Conservation (phyloP, 2,888 invertebrate genomes). For the Apeira syringaria region DNA sequence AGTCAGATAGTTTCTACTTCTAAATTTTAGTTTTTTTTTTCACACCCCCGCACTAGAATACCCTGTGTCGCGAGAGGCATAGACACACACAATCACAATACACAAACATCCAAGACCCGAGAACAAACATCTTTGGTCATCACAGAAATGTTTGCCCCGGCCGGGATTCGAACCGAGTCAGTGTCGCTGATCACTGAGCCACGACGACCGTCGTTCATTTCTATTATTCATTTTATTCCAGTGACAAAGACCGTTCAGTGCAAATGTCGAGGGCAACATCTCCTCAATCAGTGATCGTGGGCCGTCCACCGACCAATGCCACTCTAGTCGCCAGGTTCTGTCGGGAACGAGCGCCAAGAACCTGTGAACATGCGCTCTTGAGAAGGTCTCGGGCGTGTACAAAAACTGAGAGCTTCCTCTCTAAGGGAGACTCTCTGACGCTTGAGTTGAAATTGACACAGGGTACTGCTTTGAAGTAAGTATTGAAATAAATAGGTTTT, state of each 20-base stretch:
- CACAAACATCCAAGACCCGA: too few relatives aligned
- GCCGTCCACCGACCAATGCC: constrained; percentile 87
- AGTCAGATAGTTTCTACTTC: too few relatives aligned
- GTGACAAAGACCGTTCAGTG: constrained; percentile 75
- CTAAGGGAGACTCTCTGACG: constrained; percentile 91
- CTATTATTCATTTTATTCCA: constrained; percentile 40
- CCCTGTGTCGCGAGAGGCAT: too few relatives aligned
- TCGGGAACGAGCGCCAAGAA: constrained; percentile 90
- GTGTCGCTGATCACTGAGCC: too few relatives aligned
- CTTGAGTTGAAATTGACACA: constrained; percentile 91
- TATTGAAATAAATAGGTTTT: too few relatives aligned
- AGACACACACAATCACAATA: too few relatives aligned
- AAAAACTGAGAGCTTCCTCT: constrained; percentile 92
- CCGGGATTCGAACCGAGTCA: too few relatives aligned
- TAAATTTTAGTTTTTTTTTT: too few relatives aligned
- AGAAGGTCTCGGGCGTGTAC: constrained; percentile 88
- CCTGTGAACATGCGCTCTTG: constrained; percentile 92
- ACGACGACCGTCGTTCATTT: too few relatives aligned
- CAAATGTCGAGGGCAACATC: constrained; percentile 79
- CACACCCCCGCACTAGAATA: too few relatives aligned
- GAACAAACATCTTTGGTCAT: too few relatives aligned
- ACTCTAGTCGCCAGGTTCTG: constrained; percentile 92
- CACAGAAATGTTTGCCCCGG: too few relatives aligned
- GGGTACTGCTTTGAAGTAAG: constrained; percentile 92
- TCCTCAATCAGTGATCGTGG: constrained; percentile 73